phyloP scores from a whole-genome alignment of 2,888 invertebrate genomes.

The Idaea biselata region DNA sequence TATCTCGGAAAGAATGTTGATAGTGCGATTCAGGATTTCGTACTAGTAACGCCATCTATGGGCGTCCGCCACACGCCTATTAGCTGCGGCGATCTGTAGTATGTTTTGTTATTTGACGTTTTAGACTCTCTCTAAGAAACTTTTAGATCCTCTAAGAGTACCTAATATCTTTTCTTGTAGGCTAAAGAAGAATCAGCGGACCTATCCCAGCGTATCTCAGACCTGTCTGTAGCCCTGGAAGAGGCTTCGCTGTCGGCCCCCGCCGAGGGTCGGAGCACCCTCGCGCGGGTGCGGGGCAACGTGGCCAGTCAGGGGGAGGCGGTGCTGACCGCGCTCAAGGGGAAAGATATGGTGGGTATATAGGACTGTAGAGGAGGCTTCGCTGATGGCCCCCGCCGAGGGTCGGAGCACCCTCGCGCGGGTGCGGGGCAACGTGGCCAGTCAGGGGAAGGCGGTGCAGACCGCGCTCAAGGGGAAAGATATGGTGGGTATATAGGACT shows the following conservation, averaged over 20 bases:
- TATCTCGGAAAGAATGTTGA: no score
- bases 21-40: no score
- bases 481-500: constrained; percentile 31
- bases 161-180: constrained; percentile 23
- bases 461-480: constrained; percentile 18
- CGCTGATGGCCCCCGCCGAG: constrained; percentile 28
- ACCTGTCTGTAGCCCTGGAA: constrained; percentile 38
- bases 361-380: constrained; percentile 27
- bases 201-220: constrained; percentile 36
- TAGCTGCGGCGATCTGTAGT: no score
- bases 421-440: constrained; percentile 26
- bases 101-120: no score
- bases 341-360: constrained; percentile 32
- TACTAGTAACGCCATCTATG: no score
- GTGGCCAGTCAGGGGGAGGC: constrained; percentile 26
- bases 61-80: no score
- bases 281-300: constrained; percentile 25
- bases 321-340: constrained; percentile 23
- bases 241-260: constrained; percentile 35
- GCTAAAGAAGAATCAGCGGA: constrained; percentile 39
- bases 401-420: constrained; percentile 25
- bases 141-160: no score
- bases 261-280: constrained; percentile 20
- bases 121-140: no score
- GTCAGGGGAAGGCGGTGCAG: constrained; percentile 25